phyloP scores from a whole-genome alignment of 2,113 vertebrate species.

The Laticauda colubrina region DNA sequence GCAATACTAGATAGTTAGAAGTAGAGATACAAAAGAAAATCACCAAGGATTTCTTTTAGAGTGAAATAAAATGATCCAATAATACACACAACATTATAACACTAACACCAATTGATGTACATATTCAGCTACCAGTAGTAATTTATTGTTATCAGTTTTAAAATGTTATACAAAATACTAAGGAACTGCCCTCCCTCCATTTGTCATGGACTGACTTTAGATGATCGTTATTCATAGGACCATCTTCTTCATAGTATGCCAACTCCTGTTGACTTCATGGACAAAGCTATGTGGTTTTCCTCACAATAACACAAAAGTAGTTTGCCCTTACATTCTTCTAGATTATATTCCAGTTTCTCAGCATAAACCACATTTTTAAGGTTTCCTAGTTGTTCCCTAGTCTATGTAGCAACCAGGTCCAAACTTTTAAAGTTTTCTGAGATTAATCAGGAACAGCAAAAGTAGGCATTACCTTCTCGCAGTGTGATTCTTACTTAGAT shows the following conservation, averaged over 20 bases:
- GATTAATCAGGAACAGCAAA: no score
- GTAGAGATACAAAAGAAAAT: background rate
- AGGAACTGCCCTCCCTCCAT: background rate
- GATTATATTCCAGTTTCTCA: background rate
- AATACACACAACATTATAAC: background rate
- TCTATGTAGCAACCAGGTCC: no score
- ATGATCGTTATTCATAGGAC: background rate
- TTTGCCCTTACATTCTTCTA: background rate
- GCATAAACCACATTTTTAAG: background rate
- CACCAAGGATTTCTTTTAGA: background rate
- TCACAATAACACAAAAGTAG: background rate
- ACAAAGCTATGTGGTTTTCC: background rate
- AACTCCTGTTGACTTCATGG: background rate
- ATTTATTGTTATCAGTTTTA: background rate
- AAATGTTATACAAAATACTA: background rate
- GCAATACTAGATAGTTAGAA: background rate
- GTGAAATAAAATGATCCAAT: background rate
- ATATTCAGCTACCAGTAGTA: background rate
- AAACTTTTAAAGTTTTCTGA: no score
- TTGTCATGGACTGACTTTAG: background rate
- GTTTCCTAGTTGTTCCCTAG: no score
- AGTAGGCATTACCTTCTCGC: no score
- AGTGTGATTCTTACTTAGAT: no score
- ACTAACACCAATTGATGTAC: background rate
- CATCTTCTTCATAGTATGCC: background rate